Evolutionary conservation across 2,797 vertebrate species (phyloP), one percentile per base, ranked within the genome.

Genomic region (Tinamus major): DNA sequence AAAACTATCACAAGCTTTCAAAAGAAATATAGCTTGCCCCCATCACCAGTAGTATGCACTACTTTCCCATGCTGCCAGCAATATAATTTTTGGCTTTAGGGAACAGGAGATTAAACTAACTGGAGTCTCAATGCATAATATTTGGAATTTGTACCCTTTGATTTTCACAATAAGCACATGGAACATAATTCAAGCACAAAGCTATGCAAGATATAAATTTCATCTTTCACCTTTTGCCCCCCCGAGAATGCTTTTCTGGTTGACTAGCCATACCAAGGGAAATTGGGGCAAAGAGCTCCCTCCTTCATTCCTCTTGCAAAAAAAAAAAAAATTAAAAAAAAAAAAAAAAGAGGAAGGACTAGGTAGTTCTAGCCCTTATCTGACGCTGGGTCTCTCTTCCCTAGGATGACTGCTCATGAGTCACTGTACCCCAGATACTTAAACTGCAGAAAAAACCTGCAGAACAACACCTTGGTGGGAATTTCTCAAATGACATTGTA

Each of bases 1-100:
- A 96, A 93, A 93, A 89, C 80, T 89, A 71, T 56, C 82, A 81
- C 76, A 91, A 61, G 71, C 29, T 63, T 53, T 76, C 71, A 85
- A 88, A 94, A 56, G 17, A 93, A 83, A 79, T 42, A 77, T 64
- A 86, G 56, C 78, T 80, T 79, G 27, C 29, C 76, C 29, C 59
- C 72, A 61, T 46, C 49, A 0, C 0, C 55, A 61, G 42, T 44
- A 44, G 42, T 61, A 48, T 4, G 3, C 44, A n/a, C 39, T 69
- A 13, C 56, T 95, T 94, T 62, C 48, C 62, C 35, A 37, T 35
- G 44, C 58, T 63, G 69, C 33, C 33, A 83, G 67, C 42, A 87
- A 76, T 41, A 18, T n/a, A 81, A 0, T 1, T 68, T 92, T 90
- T 26, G 19, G 56, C 68, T 56, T 84, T 26, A 24, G 63, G 44